These are phyloP conservation scores for Pangasius mekongensis DNA, from an alignment of 2,797 vertebrate species.

Conservation along the genomic window DNA sequence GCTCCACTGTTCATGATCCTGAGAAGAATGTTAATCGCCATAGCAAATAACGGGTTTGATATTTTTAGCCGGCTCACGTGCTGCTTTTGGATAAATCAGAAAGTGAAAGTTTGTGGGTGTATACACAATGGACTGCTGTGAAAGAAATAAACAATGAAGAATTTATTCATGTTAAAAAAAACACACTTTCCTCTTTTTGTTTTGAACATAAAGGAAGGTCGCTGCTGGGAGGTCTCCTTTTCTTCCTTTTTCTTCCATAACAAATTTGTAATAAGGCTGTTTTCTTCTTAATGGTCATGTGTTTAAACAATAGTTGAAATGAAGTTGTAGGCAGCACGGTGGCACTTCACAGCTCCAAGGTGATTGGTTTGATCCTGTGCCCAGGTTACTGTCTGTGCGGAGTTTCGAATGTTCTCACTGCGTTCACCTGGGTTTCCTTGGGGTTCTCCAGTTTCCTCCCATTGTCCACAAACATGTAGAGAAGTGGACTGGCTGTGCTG, in stretches of 20 bases:
- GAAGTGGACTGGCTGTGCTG: neutral
- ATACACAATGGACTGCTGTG: neutral
- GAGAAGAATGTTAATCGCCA: conserved; percentile 25
- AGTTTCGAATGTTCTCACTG: neutral
- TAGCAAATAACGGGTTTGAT: neutral
- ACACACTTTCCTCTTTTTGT: conserved; percentile 18
- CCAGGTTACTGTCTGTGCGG: neutral
- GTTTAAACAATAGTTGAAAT: neutral
- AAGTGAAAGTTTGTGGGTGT: neutral
- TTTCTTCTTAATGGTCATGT: neutral
- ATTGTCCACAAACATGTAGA: neutral
- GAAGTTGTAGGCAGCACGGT: neutral
- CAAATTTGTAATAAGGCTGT: neutral
- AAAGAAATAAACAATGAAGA: neutral
- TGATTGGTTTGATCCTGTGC: neutral
- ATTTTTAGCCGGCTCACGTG: conserved; percentile 12
- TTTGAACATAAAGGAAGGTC: neutral
- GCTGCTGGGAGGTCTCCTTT: neutral
- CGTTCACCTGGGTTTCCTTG: neutral
- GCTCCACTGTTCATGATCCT: neutral
- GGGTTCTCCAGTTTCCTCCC: neutral
- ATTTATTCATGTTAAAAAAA: neutral
- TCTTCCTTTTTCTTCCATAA: neutral
- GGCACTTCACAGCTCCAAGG: neutral
- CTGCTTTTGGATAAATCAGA: neutral